Base-by-base conservation (phyloP, 2,113 vertebrate species). In the Gymnogyps californianus region DNA sequence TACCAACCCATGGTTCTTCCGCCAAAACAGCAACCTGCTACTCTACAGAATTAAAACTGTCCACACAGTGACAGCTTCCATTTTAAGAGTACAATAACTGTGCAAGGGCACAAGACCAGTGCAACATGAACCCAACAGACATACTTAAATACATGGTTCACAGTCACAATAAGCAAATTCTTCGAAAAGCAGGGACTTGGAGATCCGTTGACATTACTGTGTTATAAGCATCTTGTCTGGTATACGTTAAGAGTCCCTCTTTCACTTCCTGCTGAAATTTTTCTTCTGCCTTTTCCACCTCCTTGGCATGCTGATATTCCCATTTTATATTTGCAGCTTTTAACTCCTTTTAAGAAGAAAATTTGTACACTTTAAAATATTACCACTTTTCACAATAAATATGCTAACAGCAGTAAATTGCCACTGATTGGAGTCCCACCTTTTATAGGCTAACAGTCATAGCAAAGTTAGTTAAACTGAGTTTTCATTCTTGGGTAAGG, bases 191-290 rank as follows among this genome's bases (percentile, higher is more conserved):
- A 7, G 28, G n/a, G 40, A 51, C 17, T 54, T 26, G 12, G 11
- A 55, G 32, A 9, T 16, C 34, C 9, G 26, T n/a, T 42, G 4
- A 38, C 28, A 28, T 65, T 98, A 99, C 99, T 98, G 97, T 98
- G 72, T 98, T 98, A 94, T 99, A 99, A n/a, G 99, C 99, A 16
- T 99, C 99, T 87, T 99, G 98, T 94, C 99, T 96, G 16, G 98
- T 99, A 74, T 99, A 99, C 14, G 98, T 99, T 87, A 99, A 98
- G 13, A 99, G 98, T 75, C 99, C 98, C 44, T 99, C 98, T 65
- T 98, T 98, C n/a, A 90, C 91, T 74, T 99, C 98, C 36, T 89
- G 96, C 11, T 96, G 75, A 38, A 97, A 94, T 93, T 42, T 87
- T 59, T 98, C 97, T 61, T 98, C 97, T 46, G 96, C 92, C 71